phyloP scores from a whole-genome alignment of 2,113 vertebrate species.

The Geococcyx californianus region DNA sequence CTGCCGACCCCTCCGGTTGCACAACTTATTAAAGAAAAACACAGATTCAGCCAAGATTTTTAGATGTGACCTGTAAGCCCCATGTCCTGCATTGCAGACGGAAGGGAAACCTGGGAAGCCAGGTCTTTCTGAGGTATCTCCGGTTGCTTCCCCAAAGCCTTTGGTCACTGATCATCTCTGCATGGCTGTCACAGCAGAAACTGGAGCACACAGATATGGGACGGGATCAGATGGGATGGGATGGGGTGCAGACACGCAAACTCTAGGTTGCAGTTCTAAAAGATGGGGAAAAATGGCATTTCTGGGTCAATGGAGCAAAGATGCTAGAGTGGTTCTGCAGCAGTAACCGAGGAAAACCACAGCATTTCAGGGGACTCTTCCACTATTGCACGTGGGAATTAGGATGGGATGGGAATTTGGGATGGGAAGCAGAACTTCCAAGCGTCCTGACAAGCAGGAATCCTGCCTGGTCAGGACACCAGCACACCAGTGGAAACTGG shows the following conservation, averaged over 20 bases:
- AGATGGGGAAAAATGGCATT: fast-evolving
- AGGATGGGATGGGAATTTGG: background rate
- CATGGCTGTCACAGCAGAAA: background rate
- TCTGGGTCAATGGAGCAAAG: background rate
- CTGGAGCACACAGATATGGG: fast-evolving
- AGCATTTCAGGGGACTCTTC: background rate
- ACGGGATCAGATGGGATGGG: background rate
- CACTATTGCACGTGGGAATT: fast-evolving
- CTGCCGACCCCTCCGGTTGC: fast-evolving
- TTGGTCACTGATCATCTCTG: background rate
- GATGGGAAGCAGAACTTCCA: background rate
- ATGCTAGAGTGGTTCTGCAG: background rate
- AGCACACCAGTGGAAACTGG: background rate
- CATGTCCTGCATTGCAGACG: background rate
- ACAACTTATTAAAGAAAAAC: background rate
- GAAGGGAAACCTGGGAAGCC: background rate
- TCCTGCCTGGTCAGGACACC: background rate
- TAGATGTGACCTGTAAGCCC: background rate
- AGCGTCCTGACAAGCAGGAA: background rate
- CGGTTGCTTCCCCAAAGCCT: background rate
- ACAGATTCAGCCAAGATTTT: background rate
- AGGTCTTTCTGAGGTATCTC: background rate
- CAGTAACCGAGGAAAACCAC: fast-evolving
- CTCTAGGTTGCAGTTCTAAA: background rate
- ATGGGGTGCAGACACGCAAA: fast-evolving